A percentile compares a stretch with the other conserved stretches of the same genome.
phyloP scores from a whole-genome alignment of 2,113 vertebrate genomes.

The Mola mola region DNA sequence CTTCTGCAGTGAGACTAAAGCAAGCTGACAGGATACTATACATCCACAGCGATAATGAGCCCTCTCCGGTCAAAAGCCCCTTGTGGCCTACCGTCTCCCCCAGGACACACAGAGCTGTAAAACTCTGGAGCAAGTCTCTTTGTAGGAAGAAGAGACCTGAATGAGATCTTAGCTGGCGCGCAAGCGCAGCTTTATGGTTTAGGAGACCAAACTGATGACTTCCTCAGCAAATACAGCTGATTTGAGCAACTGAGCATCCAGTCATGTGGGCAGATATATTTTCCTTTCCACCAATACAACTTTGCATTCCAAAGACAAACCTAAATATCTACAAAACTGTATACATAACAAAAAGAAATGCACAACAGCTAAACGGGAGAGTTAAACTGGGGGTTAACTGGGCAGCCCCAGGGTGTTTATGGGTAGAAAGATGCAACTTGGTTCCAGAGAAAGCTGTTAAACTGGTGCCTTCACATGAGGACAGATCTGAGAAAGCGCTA shows the following conservation, averaged over 20 bases:
- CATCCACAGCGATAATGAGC: constrained; percentile 41
- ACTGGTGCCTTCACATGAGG: neutral
- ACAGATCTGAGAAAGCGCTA: neutral
- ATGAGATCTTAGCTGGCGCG: neutral
- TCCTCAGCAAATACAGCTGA: neutral
- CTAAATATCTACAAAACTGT: too few species aligned
- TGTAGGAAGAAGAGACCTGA: constrained; percentile 40
- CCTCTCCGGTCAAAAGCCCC: too few species aligned
- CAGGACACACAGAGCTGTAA: constrained; percentile 17
- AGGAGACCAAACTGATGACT: neutral
- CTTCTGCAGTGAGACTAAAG: constrained; percentile 15
- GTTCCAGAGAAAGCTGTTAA: constrained; percentile 8
- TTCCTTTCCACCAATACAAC: too few species aligned
- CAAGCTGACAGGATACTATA: constrained; percentile 37
- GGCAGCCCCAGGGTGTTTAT: neutral
- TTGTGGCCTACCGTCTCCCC: too few species aligned
- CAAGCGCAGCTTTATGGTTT: constrained; percentile 7
- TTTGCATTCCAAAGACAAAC: neutral
- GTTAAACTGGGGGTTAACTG: neutral
- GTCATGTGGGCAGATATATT: too few species aligned
- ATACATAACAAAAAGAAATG: too few species aligned
- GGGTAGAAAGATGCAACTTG: neutral
- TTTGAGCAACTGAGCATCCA: neutral
- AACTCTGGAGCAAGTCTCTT: constrained; percentile 2
- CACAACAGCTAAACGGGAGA: neutral